Evolutionary conservation across 2,797 vertebrate genomes (phyloP).

Genomic region (Oreochromis mossambicus): DNA sequence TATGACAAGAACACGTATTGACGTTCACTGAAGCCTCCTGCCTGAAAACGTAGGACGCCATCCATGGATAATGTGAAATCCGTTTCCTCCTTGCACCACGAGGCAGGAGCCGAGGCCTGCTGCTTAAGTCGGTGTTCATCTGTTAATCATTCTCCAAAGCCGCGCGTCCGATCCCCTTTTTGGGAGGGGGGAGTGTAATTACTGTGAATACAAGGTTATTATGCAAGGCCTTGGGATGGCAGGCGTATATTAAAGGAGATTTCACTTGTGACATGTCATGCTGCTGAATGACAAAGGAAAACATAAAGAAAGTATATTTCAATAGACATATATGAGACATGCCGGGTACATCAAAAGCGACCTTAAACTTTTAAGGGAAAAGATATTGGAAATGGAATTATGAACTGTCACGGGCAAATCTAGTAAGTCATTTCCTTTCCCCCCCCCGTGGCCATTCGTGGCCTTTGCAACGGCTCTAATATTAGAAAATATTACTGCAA

Average conservation of each 20-base stretch:
- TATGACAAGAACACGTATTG: conserved; percentile 32
- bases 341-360: conserved; percentile 54
- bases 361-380: conserved; percentile 70
- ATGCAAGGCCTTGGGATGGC: conserved; percentile 43
- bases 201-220: conserved; percentile 51
- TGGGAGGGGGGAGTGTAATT: conserved; percentile 47
- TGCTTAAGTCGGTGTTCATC: conserved; percentile 25
- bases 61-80: conserved; percentile 34
- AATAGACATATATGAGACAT: conserved; percentile 53
- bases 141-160: conserved; percentile 49
- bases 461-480: conserved; percentile 73
- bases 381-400: conserved; percentile 76
- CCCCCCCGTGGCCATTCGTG: conserved; percentile 66
- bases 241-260: conserved; percentile 56
- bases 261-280: conserved; percentile 60
- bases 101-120: not conserved
- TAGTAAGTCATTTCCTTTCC: conserved; percentile 69
- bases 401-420: conserved; percentile 68
- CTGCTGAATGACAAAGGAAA: conserved; percentile 36
- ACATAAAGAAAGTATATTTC: conserved; percentile 27
- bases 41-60: conserved; percentile 18
- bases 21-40: conserved; percentile 8
- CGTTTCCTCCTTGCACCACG: not conserved
- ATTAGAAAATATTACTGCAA: conserved; percentile 76
- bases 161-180: conserved; percentile 26